Evolutionary conservation across 2,113 vertebrate species (phyloP).

Genomic region (Heliornis fulica): DNA sequence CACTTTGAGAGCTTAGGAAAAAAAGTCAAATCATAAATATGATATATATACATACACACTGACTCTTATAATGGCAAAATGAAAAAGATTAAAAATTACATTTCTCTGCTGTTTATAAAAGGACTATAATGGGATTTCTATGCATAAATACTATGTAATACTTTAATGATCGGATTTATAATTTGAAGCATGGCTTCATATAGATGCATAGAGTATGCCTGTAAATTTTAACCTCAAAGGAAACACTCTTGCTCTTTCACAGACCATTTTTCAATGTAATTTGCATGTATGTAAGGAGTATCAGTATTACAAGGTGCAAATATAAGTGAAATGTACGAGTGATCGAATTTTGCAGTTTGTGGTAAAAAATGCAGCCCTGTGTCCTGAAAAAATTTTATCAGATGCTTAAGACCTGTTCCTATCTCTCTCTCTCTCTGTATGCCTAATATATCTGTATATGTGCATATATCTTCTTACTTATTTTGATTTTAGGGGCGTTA

Average conservation of each 20-base stretch:
- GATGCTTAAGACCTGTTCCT: neutral
- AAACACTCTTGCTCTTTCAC: neutral
- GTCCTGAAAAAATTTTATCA: neutral
- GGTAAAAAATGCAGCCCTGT: neutral
- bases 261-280: neutral
- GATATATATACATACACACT: neutral
- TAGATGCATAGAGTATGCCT: neutral
- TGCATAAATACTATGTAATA: neutral
- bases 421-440: neutral
- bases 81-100: neutral
- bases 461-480: neutral
- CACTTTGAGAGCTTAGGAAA: neutral
- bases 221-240: neutral
- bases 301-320: neutral
- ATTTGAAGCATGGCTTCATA: neutral
- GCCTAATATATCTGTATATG: neutral
- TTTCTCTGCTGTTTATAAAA: neutral
- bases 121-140: rapidly evolving
- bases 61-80: neutral
- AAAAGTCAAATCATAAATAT: neutral
- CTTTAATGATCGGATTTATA: neutral
- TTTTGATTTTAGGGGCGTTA: neutral
- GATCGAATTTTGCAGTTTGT: neutral
- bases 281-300: neutral
- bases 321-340: neutral